phyloP scores from a whole-genome alignment of 1,140 invertebrate species.

The Drosophila albomicans region DNA sequence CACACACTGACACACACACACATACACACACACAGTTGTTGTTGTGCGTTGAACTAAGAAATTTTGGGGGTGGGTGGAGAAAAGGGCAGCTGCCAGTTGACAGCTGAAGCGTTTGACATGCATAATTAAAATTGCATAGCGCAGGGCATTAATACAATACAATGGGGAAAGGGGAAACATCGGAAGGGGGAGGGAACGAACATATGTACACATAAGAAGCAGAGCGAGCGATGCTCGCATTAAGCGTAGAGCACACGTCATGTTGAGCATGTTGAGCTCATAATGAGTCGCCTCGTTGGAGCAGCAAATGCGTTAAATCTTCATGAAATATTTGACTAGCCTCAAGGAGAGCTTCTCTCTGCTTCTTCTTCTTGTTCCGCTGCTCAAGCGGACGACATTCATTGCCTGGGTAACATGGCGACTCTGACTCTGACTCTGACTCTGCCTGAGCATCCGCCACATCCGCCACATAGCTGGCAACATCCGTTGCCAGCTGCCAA shows the following conservation, averaged over 20 bases:
- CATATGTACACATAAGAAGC: too few species aligned
- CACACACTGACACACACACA: constrained; percentile 19
- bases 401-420: constrained; percentile 48
- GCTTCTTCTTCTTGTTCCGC: too few species aligned
- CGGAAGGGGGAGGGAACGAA: background rate
- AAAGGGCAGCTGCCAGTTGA: constrained; percentile 10
- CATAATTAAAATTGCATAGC: constrained; percentile 52
- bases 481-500: constrained; percentile 23
- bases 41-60: constrained; percentile 2
- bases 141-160: too few species aligned
- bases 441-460: constrained; percentile 8
- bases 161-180: too few species aligned
- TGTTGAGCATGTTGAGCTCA: constrained; percentile 11
- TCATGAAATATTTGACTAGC: constrained; percentile 65
- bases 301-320: constrained; percentile 70
- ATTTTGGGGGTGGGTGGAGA: background rate
- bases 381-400: constrained; percentile 16
- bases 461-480: constrained; percentile 39
- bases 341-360: too few species aligned
- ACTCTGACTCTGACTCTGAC: constrained; percentile 33
- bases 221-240: too few species aligned
- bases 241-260: background rate
- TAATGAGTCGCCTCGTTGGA: constrained; percentile 59
- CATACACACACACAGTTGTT: background rate
- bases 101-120: constrained; percentile 48